Base-by-base conservation (phyloP, 2,888 invertebrate genomes). In the Tetragonula carbonaria region DNA sequence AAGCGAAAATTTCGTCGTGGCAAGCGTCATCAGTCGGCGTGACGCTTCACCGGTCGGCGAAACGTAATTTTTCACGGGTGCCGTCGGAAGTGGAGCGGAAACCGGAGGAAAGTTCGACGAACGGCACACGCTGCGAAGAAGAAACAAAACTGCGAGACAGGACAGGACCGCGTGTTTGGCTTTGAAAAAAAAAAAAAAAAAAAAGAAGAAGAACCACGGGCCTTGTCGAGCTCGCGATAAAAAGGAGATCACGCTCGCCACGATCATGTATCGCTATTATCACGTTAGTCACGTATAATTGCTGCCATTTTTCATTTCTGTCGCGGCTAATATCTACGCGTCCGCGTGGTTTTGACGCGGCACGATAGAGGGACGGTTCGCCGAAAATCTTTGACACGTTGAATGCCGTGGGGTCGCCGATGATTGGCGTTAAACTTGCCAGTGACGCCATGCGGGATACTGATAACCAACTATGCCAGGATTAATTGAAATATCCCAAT, bases 1-100 rank as follows among this genome's bases (percentile, higher is more conserved):
- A 84, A 86, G 53, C 38, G 70, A 78, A 28, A 68, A 84, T 87
- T 84, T 72, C 80, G 82, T 85, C 82, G 81, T 67, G 78, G 80
- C 68, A 84, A 79, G 73, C 86, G 84, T 88, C 89, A 86, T 88
- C 87, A 66, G 68, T 55, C 73, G 74, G 18, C 50, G 82, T 72
- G 55, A 78, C 79, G 86, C 67, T 84, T 80, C 80, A 80, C 67
- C 87, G 63, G 38, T 55, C 50, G 63, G 81, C 82, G 83, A 86
- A 63, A 77, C 74, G 87, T 87, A 88, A 92, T 92, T 91, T 92
- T 91, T 92, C 92, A 91, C 81, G 90, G 80, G 78, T 73, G 71
- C 80, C 85, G 87, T 28, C 90, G 90, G 88, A 88, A 85, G 80
- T 74, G 80, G 82, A 62, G 74, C 87, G 90, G 91, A 90, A 90